Evolutionary conservation across 2,888 invertebrate species (phyloP), one percentile per base, ranked within the genome.

Genomic region (Gymnosoma rotundatum): DNA sequence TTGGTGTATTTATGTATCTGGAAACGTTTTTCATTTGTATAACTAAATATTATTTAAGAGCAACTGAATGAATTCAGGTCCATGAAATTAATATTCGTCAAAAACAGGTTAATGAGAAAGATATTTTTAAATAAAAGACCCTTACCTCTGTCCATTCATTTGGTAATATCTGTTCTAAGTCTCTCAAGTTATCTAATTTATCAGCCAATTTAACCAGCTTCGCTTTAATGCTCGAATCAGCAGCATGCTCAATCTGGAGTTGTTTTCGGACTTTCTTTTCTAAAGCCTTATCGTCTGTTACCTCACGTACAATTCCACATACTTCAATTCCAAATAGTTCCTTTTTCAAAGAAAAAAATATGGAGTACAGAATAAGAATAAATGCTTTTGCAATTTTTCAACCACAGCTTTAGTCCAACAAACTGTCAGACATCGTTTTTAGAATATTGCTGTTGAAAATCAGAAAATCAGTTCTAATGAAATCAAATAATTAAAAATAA

Each of bases 121-220:
- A 32, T 4, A 2, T 32, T 2, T 32, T 32, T 16, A 45, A 16
- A 45, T 14, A 48, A 48, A 16, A 48, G 2, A 48, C 0, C 6
- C 67, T 88, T 78, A 93, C 92, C 72, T 93, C 90, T 0, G 93
- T 92, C 96, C 96, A 96, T 16, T 94, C 95, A 18, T 92, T 92
- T 1, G 91, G 91, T 20, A 89, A 86, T 36, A 80, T 87, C 21
- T 93, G 91, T 38, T 94, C 93, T 60, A 97, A 90, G 92, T 97
- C 97, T 64, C 96, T 91, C 16, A 97, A 92, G 92, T 97, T 97
- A 90, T 97, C 95, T 85, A 97, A 93, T 90, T 97, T 97, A 92
- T 97, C 97, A 0, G 96, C 97, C 86, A 97, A 91, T 90, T 95
- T 96, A 0, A 97, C 95, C 32, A 96, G 92, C 89, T 96, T 96